Evolutionary conservation across 2,888 invertebrate genomes (phyloP), one percentile per base, ranked within the genome.

Genomic region (Drosophila mettleri): DNA sequence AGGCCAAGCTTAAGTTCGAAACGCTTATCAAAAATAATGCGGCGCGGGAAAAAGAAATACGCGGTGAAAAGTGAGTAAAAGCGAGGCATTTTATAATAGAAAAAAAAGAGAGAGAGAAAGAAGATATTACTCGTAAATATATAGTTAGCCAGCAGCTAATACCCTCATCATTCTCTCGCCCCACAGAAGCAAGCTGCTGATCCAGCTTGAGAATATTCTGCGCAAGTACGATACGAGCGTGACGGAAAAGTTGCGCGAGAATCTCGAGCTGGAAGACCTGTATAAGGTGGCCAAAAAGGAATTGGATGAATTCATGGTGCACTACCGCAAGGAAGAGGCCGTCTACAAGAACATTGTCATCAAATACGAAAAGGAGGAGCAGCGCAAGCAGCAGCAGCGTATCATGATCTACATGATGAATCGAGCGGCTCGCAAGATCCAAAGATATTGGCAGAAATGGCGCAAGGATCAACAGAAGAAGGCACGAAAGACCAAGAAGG

Each of bases 341-440:
- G 68, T 90, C 62, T 92, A 91, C 57, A 82, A 78, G 4, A 62
- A 71, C 0, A 76, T 92, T 16, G 85, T 91, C 1, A 39, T 74
- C 1, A 68, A 75, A 38, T 90, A 89, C 16, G 81, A 89, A 20
- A 75, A 85, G 18, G 90, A 90, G 54, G 91, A 91, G 53, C 80
- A 78, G 0, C 78, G 75, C 0, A 68, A 80, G 9, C 91, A 90
- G 14, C 90, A 92, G 33, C 77, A 90, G 10, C 89, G 86, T 49
- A 68, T 92, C 8, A 57, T 90, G 10, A 58, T 91, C 0, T 92
- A 92, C 49, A 91, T 92, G 90, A 90, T 91, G 87, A 92, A 91
- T 64, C 88, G 92, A 1, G 91, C 92, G 0, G 92, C 91, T 3
- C 80, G 80, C 16, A 85, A 83, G 22, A 90, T 92, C 18, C 92